Conservation (phyloP, 2,888 invertebrate species). For the Amphipyra berbera region DNA sequence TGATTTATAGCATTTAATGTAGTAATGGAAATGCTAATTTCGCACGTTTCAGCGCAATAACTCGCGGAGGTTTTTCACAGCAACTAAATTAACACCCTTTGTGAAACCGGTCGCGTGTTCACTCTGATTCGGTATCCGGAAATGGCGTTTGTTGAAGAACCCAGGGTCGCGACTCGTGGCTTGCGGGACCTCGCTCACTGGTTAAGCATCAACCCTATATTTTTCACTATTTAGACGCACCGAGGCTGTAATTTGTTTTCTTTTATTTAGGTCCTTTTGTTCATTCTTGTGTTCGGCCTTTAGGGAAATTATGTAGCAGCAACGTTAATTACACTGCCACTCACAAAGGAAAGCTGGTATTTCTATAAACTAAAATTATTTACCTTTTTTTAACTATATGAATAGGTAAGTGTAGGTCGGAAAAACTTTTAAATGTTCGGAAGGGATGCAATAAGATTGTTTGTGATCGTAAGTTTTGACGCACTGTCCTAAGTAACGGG, state of each 20-base stretch:
- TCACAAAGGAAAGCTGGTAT: constrained; percentile 28
- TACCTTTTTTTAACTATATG: constrained; percentile 12
- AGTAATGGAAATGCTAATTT: constrained; percentile 71
- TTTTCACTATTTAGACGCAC: constrained; percentile 60
- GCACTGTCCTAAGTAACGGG: too few species aligned
- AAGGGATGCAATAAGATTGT: constrained; percentile 19
- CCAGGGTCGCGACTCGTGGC: constrained; percentile 60
- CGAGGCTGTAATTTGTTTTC: constrained; percentile 55
- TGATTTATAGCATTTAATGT: constrained; percentile 68
- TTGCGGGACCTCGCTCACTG: constrained; percentile 56
- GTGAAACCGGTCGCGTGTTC: constrained; percentile 76
- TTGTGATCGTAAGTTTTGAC: constrained; percentile 1
- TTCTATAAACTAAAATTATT: constrained; percentile 33
- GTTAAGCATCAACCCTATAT: constrained; percentile 64
- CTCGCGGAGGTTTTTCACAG: constrained; percentile 68
- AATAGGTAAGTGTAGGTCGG: neutral
- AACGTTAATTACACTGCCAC: constrained; percentile 52
- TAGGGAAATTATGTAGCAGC: constrained; percentile 53
- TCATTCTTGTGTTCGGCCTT: constrained; percentile 52
- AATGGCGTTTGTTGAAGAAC: constrained; percentile 74
- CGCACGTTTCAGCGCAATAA: constrained; percentile 68
- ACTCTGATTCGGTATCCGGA: constrained; percentile 76
- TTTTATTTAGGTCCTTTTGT: constrained; percentile 50
- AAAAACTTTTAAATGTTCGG: constrained; percentile 3
- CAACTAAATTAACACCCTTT: constrained; percentile 82